Evolutionary conservation across 1,140 invertebrate genomes (phyloP).

Genomic region (Latrodectus geometricus): DNA sequence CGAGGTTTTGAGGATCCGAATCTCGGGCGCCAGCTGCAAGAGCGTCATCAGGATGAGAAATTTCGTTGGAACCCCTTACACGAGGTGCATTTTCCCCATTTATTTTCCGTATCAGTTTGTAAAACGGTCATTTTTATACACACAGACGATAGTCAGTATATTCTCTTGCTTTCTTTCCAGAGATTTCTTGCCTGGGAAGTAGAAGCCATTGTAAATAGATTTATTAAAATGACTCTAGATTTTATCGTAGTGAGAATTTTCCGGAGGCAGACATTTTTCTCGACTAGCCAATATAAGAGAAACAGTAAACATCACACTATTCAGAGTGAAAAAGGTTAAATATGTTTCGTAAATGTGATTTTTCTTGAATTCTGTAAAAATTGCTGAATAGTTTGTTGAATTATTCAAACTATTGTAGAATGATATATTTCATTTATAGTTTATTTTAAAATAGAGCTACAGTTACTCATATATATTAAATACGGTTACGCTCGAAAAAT

Average conservation of each 20-base stretch:
- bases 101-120: background rate
- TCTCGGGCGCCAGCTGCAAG: conserved; percentile 12
- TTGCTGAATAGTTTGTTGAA: no score
- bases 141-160: background rate
- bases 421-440: no score
- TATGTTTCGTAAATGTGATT: no score
- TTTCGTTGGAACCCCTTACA: conserved; percentile 10
- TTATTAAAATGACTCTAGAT: background rate
- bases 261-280: no score
- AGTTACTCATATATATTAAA: no score
- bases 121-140: background rate
- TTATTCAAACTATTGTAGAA: no score
- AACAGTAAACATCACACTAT: no score
- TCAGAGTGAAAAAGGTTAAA: no score
- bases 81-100: background rate
- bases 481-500: no score
- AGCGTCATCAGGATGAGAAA: conserved; percentile 29
- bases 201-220: background rate
- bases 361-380: no score
- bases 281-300: no score
- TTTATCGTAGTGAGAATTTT: background rate
- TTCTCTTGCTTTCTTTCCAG: background rate
- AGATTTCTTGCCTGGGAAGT: background rate
- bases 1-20: conserved; percentile 22
- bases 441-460: no score